Evolutionary conservation across 2,888 invertebrate genomes (phyloP).

Genomic region (Trissolcus japonicus): DNA sequence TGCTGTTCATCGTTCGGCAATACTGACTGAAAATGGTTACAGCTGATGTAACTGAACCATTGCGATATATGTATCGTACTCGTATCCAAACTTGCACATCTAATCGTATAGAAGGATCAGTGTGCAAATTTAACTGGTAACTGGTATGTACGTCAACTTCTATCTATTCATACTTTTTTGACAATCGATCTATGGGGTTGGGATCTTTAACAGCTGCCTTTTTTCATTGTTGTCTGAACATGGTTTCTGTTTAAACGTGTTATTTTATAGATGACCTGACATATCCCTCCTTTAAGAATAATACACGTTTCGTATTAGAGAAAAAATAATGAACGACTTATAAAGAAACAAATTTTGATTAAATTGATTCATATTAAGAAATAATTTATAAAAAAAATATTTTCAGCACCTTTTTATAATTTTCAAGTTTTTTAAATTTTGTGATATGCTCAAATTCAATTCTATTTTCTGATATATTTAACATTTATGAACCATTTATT

Average conservation of each 20-base stretch:
- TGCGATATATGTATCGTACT: slow-evolving; percentile 11
- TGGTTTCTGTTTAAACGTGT: slow-evolving; percentile 25
- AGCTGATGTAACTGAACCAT: slow-evolving; percentile 28
- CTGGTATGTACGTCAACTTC: slow-evolving; percentile 28
- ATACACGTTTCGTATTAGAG: too few relatives aligned
- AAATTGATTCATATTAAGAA: too few relatives aligned
- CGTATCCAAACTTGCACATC: slow-evolving; percentile 23
- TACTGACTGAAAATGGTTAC: neutral
- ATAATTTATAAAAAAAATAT: too few relatives aligned
- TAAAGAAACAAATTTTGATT: neutral
- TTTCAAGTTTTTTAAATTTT: too few relatives aligned
- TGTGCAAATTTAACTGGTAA: slow-evolving; percentile 48
- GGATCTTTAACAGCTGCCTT: slow-evolving; percentile 41
- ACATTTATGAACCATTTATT: too few relatives aligned
- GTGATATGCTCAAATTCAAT: too few relatives aligned
- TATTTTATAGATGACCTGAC: slow-evolving; percentile 19
- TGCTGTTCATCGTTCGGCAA: slow-evolving; percentile 7
- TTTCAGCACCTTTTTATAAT: too few relatives aligned
- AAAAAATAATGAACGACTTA: slow-evolving; percentile 1
- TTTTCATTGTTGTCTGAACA: slow-evolving; percentile 40
- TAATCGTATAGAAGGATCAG: slow-evolving; percentile 32
- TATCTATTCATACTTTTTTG: neutral
- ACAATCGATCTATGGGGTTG: slow-evolving; percentile 13
- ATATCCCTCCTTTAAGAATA: slow-evolving; percentile 25
- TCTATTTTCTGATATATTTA: too few relatives aligned